These are phyloP conservation scores for Dasypogon diadema DNA, from an alignment of 2,888 invertebrate genomes.

Conservation along the genomic window DNA sequence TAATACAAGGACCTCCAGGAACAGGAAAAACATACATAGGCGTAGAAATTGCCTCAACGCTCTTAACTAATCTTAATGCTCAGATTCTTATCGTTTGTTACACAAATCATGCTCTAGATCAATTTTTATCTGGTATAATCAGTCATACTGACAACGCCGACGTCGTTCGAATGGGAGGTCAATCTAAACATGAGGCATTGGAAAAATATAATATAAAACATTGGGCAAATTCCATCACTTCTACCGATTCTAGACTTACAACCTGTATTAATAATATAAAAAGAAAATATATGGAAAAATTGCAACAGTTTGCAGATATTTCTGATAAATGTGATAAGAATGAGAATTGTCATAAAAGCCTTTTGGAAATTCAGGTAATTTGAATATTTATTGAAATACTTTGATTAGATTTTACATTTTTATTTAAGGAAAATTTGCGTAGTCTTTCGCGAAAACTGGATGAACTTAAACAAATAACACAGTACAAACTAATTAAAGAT, in stretches of 20 bases:
- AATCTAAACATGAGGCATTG: conserved; percentile 74
- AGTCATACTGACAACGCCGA: conserved; percentile 69
- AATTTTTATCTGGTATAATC: conserved; percentile 81
- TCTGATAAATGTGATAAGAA: conserved; percentile 64
- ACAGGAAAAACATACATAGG: conserved; percentile 89
- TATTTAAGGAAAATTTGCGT: conserved; percentile 58
- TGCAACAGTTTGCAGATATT: conserved; percentile 61
- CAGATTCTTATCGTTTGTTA: conserved; percentile 82
- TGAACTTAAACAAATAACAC: conserved; percentile 72
- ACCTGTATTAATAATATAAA: conserved; percentile 62
- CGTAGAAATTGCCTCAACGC: conserved; percentile 77
- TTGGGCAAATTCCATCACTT: conserved; percentile 52
- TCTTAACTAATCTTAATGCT: conserved; percentile 74
- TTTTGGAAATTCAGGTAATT: conserved; percentile 59
- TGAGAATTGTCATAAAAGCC: conserved; percentile 61
- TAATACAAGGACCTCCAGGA: conserved; percentile 90
- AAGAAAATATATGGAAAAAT: conserved; percentile 62
- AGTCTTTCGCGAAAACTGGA: conserved; percentile 67
- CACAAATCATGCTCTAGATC: conserved; percentile 90
- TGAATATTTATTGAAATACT: not conserved
- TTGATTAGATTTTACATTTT: conserved; percentile 21
- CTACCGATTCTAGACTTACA: conserved; percentile 60
- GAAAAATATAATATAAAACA: conserved; percentile 70
- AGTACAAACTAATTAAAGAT: conserved; percentile 71
- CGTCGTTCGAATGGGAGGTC: conserved; percentile 78